Base-by-base conservation (phyloP, 1,140 invertebrate genomes). In the Pachyrhynchus sulphureomaculatus region DNA sequence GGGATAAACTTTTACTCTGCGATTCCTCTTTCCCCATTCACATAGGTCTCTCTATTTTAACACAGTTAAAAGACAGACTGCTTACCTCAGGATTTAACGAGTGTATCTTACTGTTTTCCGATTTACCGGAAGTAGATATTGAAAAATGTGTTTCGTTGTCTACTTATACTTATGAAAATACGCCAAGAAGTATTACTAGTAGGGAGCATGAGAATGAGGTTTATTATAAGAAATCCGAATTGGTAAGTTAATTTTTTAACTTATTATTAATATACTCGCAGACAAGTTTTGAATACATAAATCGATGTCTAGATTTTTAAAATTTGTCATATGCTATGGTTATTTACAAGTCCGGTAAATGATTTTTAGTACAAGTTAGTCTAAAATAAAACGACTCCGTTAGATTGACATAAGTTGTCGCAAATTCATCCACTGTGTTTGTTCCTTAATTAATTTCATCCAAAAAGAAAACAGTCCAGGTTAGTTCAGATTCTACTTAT, bases 101-200 rank as follows among this genome's bases (percentile, higher is more conserved):
- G 72, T 98, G 96, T 72, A 98, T 99, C 66, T 78, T 98, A 32
- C 79, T 98, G 9, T 99, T 98, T 79, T 98, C 95, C 33, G 95
- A 98, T 81, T 84, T 99, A 74, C 96, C 96, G n/a, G 95, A 98
- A 78, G 93, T 98, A 54, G 92, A 96, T 68, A 98, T 98, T 68
- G 93, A 97, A 72, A 83, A 86, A 60, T 96, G 93, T 80, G 92
- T 98, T 0, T 86, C 86, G 77, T 90, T 94, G 76, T 95, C 95
- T 0, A 89, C 90, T 66, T 83, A 86, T 59, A 92, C 96, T 79
- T 96, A 92, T 72, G 84, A 88, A 67, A 85, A 77, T 47, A 96
- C 95, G 0, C 95, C 95, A 0, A 86, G 86, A 59, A 96, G 93
- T 78, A 89, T 95, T 21, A 91, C 92, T 6, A 90, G 87, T 73